Percentiles rank a stretch among this genome's conserved stretches.
phyloP scores from a whole-genome alignment of 2,888 invertebrate species.

The Hetaerina titia region DNA sequence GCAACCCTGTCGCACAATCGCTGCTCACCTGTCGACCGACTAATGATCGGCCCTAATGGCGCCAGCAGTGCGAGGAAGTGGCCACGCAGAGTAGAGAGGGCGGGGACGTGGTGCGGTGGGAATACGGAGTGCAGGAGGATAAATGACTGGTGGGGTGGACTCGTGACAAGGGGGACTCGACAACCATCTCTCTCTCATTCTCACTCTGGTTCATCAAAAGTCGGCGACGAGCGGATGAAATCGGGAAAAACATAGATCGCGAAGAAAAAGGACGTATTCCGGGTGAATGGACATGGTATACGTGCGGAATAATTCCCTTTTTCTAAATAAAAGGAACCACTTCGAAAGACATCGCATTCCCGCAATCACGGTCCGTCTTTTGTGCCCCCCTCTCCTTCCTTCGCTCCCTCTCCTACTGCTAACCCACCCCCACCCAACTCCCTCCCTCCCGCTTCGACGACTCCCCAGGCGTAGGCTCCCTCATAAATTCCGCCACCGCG shows the following conservation, averaged over 20 bases:
- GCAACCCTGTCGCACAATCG: constrained; percentile 24
- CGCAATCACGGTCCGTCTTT: not conserved
- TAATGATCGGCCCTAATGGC: constrained; percentile 32
- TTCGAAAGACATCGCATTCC: not conserved
- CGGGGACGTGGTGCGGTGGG: not conserved
- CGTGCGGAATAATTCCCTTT: not conserved
- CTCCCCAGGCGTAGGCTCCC: not conserved
- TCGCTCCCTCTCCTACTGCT: not conserved
- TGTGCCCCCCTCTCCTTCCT: not conserved
- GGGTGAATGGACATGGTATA: not conserved
- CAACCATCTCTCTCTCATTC: not conserved
- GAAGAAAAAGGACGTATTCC: not conserved
- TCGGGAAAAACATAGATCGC: not conserved
- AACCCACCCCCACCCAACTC: not conserved
- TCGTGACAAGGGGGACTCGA: not conserved
- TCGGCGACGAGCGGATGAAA: not conserved
- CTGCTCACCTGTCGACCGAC: not conserved
- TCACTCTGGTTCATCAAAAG: not conserved
- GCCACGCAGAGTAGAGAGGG: not conserved
- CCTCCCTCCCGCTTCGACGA: not conserved
- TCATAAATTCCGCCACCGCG: not conserved
- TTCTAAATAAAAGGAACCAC: not conserved
- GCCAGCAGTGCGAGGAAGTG: not conserved
- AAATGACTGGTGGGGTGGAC: not conserved
- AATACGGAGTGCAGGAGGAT: not conserved